phyloP scores from a whole-genome alignment of 92 coral and sea anemone species.

The Epizoanthus fatuus region DNA sequence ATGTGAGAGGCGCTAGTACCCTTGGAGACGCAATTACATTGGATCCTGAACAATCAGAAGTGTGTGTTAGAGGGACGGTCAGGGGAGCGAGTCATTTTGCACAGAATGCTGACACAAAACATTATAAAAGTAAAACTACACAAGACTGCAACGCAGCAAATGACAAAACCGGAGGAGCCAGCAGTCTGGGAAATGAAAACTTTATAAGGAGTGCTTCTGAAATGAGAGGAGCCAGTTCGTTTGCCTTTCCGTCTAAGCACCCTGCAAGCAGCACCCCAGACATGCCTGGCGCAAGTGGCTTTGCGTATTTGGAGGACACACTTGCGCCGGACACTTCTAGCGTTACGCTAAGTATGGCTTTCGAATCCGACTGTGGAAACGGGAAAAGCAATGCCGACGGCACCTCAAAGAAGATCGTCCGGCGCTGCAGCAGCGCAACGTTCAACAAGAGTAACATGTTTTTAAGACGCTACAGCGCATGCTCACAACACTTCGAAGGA shows the following conservation, averaged over 20 bases:
- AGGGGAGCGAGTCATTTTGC: not conserved
- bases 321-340: slow-evolving; percentile 70
- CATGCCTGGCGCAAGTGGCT: slow-evolving; percentile 42
- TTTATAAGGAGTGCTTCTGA: not conserved
- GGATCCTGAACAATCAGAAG: not conserved
- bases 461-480: too few relatives aligned
- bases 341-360: slow-evolving; percentile 76
- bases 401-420: not conserved
- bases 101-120: not conserved
- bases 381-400: not conserved
- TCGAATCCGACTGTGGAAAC: slow-evolving; percentile 68
- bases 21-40: not conserved
- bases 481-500: too few relatives aligned
- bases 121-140: not conserved
- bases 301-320: not conserved
- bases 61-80: too few relatives aligned
- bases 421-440: not conserved
- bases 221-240: slow-evolving; percentile 77
- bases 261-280: not conserved
- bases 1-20: slow-evolving; percentile 45
- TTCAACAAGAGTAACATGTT: too few relatives aligned
- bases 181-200: slow-evolving; percentile 5
- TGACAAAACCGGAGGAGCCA: slow-evolving; percentile 5
- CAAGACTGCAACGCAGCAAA: not conserved
- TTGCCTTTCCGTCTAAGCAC: slow-evolving; percentile 19